Percentiles rank a stretch among this genome's conserved stretches.
These are phyloP conservation scores for Paramuricea clavata DNA, from an alignment of 92 coral and sea anemone species.

Conservation along the genomic window DNA sequence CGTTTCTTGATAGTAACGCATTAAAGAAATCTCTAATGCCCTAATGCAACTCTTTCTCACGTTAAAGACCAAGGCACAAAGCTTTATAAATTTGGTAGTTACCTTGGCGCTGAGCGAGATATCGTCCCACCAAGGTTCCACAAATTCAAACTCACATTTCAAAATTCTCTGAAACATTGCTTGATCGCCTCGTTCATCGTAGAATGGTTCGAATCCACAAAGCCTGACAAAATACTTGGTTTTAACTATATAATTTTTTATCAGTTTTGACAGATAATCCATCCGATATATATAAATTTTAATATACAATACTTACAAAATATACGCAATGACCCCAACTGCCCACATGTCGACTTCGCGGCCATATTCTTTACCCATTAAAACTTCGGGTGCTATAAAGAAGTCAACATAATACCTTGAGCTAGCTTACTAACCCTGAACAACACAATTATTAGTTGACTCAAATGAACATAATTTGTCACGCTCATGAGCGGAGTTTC, in stretches of 20 bases:
- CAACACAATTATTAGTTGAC: no score
- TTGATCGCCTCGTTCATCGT: constrained; percentile 97
- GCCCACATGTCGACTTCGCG: constrained; percentile 98
- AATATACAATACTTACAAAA: constrained; percentile 97
- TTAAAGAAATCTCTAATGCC: no score
- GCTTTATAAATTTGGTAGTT: neutral
- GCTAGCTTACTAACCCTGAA: no score
- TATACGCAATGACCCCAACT: constrained; percentile 97
- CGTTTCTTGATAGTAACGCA: no score
- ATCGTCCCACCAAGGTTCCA: constrained; percentile 98
- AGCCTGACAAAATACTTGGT: constrained; percentile 53
- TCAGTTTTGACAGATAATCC: neutral
- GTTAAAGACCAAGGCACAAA: neutral
- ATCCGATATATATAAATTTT: no score
- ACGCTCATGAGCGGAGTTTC: no score
- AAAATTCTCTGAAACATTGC: constrained; percentile 98
- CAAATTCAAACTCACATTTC: constrained; percentile 89
- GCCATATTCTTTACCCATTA: constrained; percentile 80
- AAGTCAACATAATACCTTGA: no score
- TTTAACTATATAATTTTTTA: neutral
- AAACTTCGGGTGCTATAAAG: constrained; percentile 92
- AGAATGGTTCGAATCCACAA: constrained; percentile 99
- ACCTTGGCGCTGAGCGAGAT: constrained; percentile 97
- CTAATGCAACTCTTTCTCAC: no score
- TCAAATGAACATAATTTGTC: no score